phyloP scores from a whole-genome alignment of 2,888 invertebrate species.

The Ichneumoninae sp. region DNA sequence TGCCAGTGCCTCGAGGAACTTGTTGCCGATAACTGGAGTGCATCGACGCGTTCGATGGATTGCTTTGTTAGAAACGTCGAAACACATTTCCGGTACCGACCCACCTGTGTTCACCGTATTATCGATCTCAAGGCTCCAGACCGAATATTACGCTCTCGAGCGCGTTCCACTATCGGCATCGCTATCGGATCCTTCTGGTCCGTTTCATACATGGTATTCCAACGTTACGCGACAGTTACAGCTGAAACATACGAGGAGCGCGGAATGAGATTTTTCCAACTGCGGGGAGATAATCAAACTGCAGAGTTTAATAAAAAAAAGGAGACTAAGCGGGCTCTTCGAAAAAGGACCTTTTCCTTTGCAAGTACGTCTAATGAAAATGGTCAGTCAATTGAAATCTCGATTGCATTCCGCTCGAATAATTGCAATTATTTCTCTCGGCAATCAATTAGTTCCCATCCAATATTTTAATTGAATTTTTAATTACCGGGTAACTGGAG shows the following conservation, averaged over 20 bases:
- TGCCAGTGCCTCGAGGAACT: background rate
- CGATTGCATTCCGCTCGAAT: slow-evolving; percentile 70
- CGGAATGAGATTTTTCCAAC: background rate
- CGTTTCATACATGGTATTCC: background rate
- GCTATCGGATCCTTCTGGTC: background rate
- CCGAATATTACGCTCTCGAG: background rate
- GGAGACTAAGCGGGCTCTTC: background rate
- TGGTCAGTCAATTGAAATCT: slow-evolving; percentile 68
- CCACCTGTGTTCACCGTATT: background rate
- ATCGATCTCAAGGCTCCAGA: background rate
- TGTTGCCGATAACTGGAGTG: slow-evolving; percentile 5
- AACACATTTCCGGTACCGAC: background rate
- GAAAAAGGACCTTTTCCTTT: background rate
- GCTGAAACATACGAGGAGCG: background rate
- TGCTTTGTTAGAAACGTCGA: slow-evolving; percentile 34
- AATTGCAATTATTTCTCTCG: slow-evolving; percentile 71
- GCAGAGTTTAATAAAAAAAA: background rate
- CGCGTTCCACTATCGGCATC: background rate
- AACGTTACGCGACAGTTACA: background rate
- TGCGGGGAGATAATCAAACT: background rate
- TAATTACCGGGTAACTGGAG: slow-evolving; percentile 28
- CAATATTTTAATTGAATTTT: slow-evolving; percentile 53
- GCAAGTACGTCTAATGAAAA: slow-evolving; percentile 67
- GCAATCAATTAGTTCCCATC: slow-evolving; percentile 66
- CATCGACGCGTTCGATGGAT: background rate